Evolutionary conservation across 2,797 vertebrate species (phyloP), one percentile per base, ranked within the genome.

Genomic region (Cuniculus paca): DNA sequence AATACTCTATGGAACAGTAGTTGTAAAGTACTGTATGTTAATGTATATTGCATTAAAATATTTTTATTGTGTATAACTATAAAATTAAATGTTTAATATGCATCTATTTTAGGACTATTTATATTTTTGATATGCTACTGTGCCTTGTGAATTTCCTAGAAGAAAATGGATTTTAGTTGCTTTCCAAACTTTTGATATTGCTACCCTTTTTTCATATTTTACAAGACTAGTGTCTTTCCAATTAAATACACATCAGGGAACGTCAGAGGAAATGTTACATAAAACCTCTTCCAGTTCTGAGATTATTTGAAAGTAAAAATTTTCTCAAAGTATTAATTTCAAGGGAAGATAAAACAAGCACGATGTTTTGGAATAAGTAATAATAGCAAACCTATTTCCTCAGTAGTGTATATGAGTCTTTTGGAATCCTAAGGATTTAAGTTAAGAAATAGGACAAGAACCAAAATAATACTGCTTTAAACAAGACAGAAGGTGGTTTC

Each of bases 51-150:
- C 58, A 12, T 50, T 77, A 79, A 92, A 95, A 91, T 92, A 26
- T 68, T 96, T 48, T 39, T 58, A 28, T 93, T 36, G 50, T 79
- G 14, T 6, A 72, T 72, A 93, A 34, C 48, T 82, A 68, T 68
- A 36, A 72, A 56, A n/a, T 80, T 82, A 72, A 56, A 74, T 31
- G 28, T 56, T 91, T 90, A 58, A 36, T 5, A 68, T 72, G 5
- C 58, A 50, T 87, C 48, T 90, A 58, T 92, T 92, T 81, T 11
- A 84, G 52, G 39, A 61, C 39, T 78, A 39, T 24, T 95, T 45
- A 36, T 56, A 42, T 90, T 95, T 92, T 85, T 88, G 17, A 72
- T 85, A 90, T 79, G 36, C 36, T 92, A 78, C 90, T 87, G 90
- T 22, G 14, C 39, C 22, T 68, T 72, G 42, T 65, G 68, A 90